phyloP scores from a whole-genome alignment of 2,797 vertebrate genomes.

The Rachycentron canadum region DNA sequence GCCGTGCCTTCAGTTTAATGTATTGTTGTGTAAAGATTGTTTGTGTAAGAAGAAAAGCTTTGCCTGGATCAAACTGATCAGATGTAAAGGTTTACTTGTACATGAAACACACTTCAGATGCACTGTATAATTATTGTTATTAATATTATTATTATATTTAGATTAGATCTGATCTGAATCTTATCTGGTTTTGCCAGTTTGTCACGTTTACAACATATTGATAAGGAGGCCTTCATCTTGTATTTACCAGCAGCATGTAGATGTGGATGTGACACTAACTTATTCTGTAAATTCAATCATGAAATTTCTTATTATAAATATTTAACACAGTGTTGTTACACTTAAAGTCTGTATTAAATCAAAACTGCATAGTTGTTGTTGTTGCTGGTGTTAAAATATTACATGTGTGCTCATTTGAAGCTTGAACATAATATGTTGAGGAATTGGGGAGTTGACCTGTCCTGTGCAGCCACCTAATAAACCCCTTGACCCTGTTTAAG shows the following conservation, averaged over 20 bases:
- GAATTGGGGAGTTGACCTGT: neutral
- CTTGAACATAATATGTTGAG: neutral
- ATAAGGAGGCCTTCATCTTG: slow-evolving; percentile 46
- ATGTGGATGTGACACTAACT: slow-evolving; percentile 26
- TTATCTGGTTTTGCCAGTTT: slow-evolving; percentile 31
- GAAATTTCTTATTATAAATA: slow-evolving; percentile 31
- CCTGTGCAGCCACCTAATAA: neutral
- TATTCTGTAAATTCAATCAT: slow-evolving; percentile 38
- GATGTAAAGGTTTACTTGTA: slow-evolving; percentile 26
- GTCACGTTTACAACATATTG: slow-evolving; percentile 53
- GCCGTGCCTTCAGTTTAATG: slow-evolving; percentile 59
- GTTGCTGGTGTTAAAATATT: neutral
- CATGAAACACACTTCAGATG: slow-evolving; percentile 19
- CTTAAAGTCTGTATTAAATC: slow-evolving; percentile 61
- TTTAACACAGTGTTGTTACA: slow-evolving; percentile 33
- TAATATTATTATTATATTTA: slow-evolving; percentile 2
- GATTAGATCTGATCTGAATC: neutral
- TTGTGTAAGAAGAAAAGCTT: slow-evolving; percentile 7
- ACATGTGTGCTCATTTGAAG: slow-evolving; percentile 4
- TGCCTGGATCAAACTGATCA: slow-evolving; percentile 10
- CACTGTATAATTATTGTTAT: slow-evolving; percentile 19
- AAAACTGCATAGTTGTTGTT: slow-evolving; percentile 11
- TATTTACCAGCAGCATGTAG: slow-evolving; percentile 43
- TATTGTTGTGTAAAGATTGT: slow-evolving; percentile 16
- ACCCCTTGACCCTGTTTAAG: neutral